Conservation (phyloP, 2,797 vertebrate genomes). For the Poecilia velifera region DNA sequence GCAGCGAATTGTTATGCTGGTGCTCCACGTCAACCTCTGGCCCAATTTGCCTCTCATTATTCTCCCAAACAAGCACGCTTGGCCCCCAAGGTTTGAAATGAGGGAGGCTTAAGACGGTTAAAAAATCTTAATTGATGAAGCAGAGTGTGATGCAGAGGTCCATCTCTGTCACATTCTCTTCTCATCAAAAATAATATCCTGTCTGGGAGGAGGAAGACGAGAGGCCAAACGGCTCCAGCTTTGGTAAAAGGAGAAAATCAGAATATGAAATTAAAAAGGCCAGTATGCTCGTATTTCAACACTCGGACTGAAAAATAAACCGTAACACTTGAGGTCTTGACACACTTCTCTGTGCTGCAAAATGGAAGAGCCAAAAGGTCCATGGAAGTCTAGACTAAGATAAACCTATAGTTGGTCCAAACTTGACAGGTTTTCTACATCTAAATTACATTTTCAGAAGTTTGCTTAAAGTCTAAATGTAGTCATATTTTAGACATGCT, state of each 20-base stretch:
- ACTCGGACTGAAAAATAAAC: slow-evolving; percentile 14
- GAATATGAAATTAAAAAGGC: slow-evolving; percentile 21
- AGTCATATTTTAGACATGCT: not conserved
- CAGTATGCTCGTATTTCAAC: slow-evolving; percentile 3
- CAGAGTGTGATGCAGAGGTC: slow-evolving; percentile 24
- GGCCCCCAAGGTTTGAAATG: slow-evolving; percentile 14
- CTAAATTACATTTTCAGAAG: not conserved
- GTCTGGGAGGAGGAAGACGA: slow-evolving; percentile 2
- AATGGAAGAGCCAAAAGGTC: not conserved
- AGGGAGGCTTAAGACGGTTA: slow-evolving; percentile 37
- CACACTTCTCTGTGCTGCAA: not conserved
- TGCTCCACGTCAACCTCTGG: slow-evolving; percentile 33
- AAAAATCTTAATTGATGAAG: slow-evolving; percentile 45
- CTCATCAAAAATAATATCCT: slow-evolving; percentile 28
- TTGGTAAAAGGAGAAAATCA: slow-evolving; percentile 10
- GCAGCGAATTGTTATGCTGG: slow-evolving; percentile 33
- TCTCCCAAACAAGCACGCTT: slow-evolving; percentile 28
- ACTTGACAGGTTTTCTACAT: not conserved
- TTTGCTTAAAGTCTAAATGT: not conserved
- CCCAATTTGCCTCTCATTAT: slow-evolving; percentile 45
- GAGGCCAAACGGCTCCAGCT: slow-evolving; percentile 10
- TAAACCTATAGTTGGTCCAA: not conserved
- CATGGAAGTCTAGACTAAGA: not conserved
- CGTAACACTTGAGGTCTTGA: slow-evolving; percentile 1
- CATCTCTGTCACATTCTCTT: slow-evolving; percentile 19